Evolutionary conservation across 2,797 vertebrate genomes (phyloP), one percentile per base, ranked within the genome.

Genomic region (Bovichtus variegatus): DNA sequence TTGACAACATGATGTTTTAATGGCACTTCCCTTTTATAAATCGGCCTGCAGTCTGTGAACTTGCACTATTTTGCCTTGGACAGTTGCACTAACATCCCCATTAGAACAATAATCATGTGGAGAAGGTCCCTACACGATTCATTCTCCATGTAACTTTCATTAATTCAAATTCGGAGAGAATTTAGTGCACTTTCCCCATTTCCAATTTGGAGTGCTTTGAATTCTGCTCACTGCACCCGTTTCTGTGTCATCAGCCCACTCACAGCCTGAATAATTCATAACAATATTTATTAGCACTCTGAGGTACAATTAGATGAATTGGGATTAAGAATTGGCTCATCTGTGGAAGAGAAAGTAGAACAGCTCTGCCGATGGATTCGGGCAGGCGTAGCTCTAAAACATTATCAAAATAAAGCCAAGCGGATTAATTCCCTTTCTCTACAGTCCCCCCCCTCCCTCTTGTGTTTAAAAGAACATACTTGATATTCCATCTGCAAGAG

Each of bases 211-310:
- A 90, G 91, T 86, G 90, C 89, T 94, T 87, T 91, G 92, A 92
- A 91, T 92, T 91, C 90, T 49, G 78, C 90, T 92, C 92, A 87
- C 84, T 85, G 88, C 87, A 73, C 82, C 84, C 76, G 84, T 92
- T 92, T 93, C 85, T 93, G 89, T 94, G 91, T 94, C 92, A 92
- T 92, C 91, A 90, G 89, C 91, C 90, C 89, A 89, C 92, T 90
- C 93, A 83, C 76, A 76, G 89, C 82, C 86, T 94, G 92, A 93
- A 93, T 94, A 92, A 94, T 94, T 94, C 93, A 95, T 93, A 90
- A 89, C 90, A 92, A 91, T 94, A 94, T 94, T 94, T 94, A 94
- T 94, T 93, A 95, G 89, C 93, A 94, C 94, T 93, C 93, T 91
- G 91, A 95, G 94, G 92, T 93, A 93, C 93, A 94, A 94, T 95